Base-by-base conservation (phyloP, 2,113 vertebrate species). In the Sorex fumeus region DNA sequence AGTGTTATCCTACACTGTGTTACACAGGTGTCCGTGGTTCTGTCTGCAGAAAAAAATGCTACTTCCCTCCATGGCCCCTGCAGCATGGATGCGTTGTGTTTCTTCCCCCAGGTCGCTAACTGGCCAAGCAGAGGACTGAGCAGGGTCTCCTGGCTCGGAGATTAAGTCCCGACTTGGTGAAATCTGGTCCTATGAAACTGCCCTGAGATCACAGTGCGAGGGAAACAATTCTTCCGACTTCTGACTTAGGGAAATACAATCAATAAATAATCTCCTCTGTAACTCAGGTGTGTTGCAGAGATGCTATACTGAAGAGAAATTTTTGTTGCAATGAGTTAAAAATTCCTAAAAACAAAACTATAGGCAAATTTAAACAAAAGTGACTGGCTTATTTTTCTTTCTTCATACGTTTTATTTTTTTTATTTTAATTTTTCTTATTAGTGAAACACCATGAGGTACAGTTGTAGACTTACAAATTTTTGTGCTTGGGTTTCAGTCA, bases 291-390 rank as follows among this genome's bases (percentile, higher is more conserved):
- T 83, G 27, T 40, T 92, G 92, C 50, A 80, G 28, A 92, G 45
- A 27, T 94, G 21, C 72, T 92, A 13, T 1, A 8, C 57, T 93
- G 84, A 25, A 53, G 72, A 83, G 84, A 77, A 43, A 66, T 80
- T 64, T 94, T 88, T 91, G 25, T 93, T 88, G 18, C 1, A 36
- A 16, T 69, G 64, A 30, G 72, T 50, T 88, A 57, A n/a, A n/a
- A n/a, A 67, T 28, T 91, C 27, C 90, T 84, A 88, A 90, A 80
- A 25, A 47, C 21, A 84, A 79, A 95, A 66, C 57, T 85, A 80
- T 19, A 78, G 93, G 28, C 84, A 94, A 88, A 96, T 86, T 83
- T 83, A 88, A 91, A n/a, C n/a, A n/a, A n/a, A 90, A 72, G 53
- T 92, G 71, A n/a, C 94, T 85, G 57, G n/a, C 30, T 89, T 91